These are phyloP conservation scores for Dexiosoma caninum DNA, from an alignment of 2,888 invertebrate species.

Conservation along the genomic window DNA sequence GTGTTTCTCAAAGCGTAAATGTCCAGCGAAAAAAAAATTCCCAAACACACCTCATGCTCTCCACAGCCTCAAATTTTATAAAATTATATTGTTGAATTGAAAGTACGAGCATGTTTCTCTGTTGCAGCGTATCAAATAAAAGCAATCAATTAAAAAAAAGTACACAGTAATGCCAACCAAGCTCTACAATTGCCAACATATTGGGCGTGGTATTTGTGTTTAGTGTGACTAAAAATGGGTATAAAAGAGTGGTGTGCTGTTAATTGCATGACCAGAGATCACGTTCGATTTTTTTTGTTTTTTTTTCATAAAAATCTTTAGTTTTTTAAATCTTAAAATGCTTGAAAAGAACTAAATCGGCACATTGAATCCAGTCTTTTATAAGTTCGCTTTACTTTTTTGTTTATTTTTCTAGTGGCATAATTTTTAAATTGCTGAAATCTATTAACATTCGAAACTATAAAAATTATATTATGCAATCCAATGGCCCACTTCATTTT, in stretches of 20 bases:
- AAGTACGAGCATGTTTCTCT: background rate
- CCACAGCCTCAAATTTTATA: too few species aligned
- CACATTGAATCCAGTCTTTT: background rate
- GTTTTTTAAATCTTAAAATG: background rate
- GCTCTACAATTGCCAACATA: background rate
- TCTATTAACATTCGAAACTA: slow-evolving; percentile 47
- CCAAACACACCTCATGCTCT: too few species aligned
- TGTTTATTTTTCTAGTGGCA: slow-evolving; percentile 4
- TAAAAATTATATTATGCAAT: slow-evolving; percentile 48
- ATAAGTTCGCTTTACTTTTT: background rate
- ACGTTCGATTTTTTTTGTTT: background rate
- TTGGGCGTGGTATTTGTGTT: slow-evolving; percentile 30
- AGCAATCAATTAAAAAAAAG: slow-evolving; percentile 3
- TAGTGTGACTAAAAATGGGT: background rate
- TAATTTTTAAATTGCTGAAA: slow-evolving; percentile 24
- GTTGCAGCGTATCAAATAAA: slow-evolving; percentile 19
- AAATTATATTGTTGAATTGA: too few species aligned
- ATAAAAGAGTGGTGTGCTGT: background rate
- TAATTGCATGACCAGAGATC: slow-evolving; percentile 51
- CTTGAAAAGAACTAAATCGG: slow-evolving; percentile 20
- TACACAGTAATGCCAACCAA: slow-evolving; percentile 9
- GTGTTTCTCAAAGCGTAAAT: too few species aligned
- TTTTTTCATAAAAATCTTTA: background rate
- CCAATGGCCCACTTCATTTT: slow-evolving; percentile 52
- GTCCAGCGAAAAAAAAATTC: too few species aligned